These are phyloP conservation scores for Psettodes erumei DNA, from an alignment of 2,113 vertebrate genomes.

Conservation along the genomic window DNA sequence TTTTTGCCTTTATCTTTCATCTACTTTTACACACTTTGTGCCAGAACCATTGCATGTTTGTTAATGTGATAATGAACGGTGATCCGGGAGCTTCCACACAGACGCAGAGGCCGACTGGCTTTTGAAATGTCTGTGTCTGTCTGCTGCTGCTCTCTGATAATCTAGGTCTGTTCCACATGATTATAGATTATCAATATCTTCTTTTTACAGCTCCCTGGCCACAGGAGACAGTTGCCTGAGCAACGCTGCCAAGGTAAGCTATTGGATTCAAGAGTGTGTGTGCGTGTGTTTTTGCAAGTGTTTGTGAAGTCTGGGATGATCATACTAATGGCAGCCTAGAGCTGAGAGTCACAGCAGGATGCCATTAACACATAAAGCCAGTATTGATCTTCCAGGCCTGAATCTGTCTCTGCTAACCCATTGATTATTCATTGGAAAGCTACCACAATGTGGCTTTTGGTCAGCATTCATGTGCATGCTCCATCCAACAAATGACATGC, in stretches of 20 bases:
- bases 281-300: slow-evolving; percentile 36
- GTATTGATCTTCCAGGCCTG: slow-evolving; percentile 51
- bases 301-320: slow-evolving; percentile 52
- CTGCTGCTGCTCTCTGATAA: slow-evolving; percentile 86
- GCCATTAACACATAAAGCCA: slow-evolving; percentile 58
- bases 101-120: slow-evolving; percentile 48
- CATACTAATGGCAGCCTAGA: slow-evolving; percentile 31
- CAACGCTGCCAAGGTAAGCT: slow-evolving; percentile 85
- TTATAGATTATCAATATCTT: slow-evolving; percentile 94
- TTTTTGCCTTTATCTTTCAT: not conserved
- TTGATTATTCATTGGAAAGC: slow-evolving; percentile 43
- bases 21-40: not conserved
- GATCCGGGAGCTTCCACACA: slow-evolving; percentile 44
- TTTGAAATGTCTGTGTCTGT: slow-evolving; percentile 82
- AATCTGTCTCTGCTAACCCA: slow-evolving; percentile 50
- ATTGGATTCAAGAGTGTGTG: slow-evolving; percentile 62
- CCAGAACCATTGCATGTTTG: not conserved
- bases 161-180: slow-evolving; percentile 84
- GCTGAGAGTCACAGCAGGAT: slow-evolving; percentile 50
- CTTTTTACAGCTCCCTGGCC: slow-evolving; percentile 85
- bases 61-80: slow-evolving; percentile 25
- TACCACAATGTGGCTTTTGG: slow-evolving; percentile 17
- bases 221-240: slow-evolving; percentile 87
- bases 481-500: not conserved
- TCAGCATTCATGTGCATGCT: slow-evolving; percentile 12